These are phyloP conservation scores for Zaprionus camerounensis DNA, from an alignment of 1,140 invertebrate genomes.

Conservation along the genomic window DNA sequence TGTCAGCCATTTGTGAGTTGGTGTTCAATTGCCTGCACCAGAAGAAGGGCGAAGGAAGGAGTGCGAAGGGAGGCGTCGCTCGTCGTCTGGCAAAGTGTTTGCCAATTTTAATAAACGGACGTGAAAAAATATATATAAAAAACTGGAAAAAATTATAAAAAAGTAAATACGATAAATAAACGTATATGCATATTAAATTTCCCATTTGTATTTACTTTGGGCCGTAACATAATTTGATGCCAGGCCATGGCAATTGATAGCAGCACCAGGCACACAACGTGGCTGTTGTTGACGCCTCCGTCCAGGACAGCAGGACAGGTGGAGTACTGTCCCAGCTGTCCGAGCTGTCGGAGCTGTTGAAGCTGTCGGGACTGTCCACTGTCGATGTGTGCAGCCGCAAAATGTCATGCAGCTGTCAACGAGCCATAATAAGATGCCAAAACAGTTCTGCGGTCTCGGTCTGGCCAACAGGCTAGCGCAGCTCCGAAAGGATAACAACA, in stretches of 20 bases:
- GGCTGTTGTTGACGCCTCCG: conserved; percentile 52
- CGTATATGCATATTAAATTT: conserved; percentile 59
- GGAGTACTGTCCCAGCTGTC: conserved; percentile 31
- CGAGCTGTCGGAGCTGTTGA: conserved; percentile 30
- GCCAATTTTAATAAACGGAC: conserved; percentile 45
- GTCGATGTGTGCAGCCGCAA: conserved; percentile 71
- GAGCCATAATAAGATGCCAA: conserved; percentile 81
- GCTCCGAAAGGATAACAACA: conserved; percentile 59
- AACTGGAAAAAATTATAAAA: conserved; percentile 11
- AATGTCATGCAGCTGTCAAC: conserved; percentile 80
- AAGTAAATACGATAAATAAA: conserved; percentile 49
- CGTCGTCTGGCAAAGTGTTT: conserved; percentile 37
- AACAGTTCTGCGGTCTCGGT: conserved; percentile 74
- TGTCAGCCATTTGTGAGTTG: conserved; percentile 72
- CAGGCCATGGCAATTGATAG: conserved; percentile 66
- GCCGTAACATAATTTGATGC: conserved; percentile 67
- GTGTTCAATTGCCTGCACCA: conserved; percentile 44
- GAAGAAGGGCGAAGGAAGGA: conserved; percentile 23
- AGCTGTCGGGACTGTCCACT: conserved; percentile 36
- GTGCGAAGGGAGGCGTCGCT: neutral
- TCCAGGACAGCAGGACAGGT: conserved; percentile 28
- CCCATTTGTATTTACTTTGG: conserved; percentile 68
- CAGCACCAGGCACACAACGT: neutral
- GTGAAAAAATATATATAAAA: conserved; percentile 2
- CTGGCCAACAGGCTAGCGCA: conserved; percentile 37